Evolutionary conservation across 2,888 invertebrate species (phyloP).

Genomic region (Xiphydria camelus): DNA sequence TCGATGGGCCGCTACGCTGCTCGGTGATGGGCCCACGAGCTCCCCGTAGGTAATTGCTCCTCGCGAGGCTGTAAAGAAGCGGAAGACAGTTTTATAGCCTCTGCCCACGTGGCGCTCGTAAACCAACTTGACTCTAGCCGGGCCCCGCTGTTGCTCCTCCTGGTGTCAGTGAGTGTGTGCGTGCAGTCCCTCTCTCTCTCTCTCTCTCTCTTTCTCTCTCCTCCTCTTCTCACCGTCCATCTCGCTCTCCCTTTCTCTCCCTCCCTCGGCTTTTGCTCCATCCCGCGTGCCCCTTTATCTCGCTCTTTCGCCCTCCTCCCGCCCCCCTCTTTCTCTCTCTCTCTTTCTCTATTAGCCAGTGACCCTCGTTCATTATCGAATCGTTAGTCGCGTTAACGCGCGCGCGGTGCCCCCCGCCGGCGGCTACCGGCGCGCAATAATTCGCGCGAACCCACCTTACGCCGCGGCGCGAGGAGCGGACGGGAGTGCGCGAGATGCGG

Average conservation of each 20-base stretch:
- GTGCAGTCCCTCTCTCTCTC: no score
- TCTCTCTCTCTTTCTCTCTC: no score
- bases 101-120: slow-evolving; percentile 60
- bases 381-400: slow-evolving; percentile 15
- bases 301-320: slow-evolving; percentile 19
- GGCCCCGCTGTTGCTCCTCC: slow-evolving; percentile 26
- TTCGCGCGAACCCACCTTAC: no score
- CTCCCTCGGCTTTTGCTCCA: slow-evolving; percentile 19
- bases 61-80: slow-evolving; percentile 57
- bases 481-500: slow-evolving; percentile 13
- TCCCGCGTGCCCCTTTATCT: slow-evolving; percentile 34
- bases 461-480: no score
- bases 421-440: no score
- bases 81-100: slow-evolving; percentile 61
- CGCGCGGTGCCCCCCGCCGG: no score
- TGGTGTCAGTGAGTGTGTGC: no score
- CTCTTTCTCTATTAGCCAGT: slow-evolving; percentile 14
- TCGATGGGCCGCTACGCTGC: slow-evolving; percentile 31
- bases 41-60: slow-evolving; percentile 46
- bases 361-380: slow-evolving; percentile 33
- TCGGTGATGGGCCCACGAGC: slow-evolving; percentile 34
- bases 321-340: slow-evolving; percentile 4
- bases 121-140: slow-evolving; percentile 38
- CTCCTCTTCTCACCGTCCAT: no score
- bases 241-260: no score